A percentile compares a stretch with the other conserved stretches of the same genome.
phyloP scores from a whole-genome alignment of 1,140 invertebrate species.

The Calephelis nemesis region DNA sequence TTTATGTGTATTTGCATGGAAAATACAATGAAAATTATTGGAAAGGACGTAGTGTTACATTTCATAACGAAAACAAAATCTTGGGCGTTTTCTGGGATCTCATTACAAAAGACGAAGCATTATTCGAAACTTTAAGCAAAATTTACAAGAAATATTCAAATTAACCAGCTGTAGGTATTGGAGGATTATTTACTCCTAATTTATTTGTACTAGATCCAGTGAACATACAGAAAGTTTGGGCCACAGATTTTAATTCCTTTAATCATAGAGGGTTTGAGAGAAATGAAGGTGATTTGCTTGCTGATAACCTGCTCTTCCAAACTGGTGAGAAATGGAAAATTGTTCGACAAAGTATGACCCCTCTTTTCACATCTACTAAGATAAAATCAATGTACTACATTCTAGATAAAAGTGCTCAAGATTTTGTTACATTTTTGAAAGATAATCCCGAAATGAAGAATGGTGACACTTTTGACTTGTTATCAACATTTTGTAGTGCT shows the following conservation, averaged over 20 bases:
- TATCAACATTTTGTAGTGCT: too few relatives aligned
- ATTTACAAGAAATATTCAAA: conserved; percentile 34
- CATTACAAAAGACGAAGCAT: conserved; percentile 14
- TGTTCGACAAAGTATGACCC: conserved; percentile 60
- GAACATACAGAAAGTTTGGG: too few relatives aligned
- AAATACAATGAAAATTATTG: conserved; percentile 26
- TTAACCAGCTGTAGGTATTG: conserved; percentile 49
- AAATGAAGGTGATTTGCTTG: too few relatives aligned
- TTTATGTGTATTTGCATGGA: background rate
- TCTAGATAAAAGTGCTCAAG: conserved; percentile 40
- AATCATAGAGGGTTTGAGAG: too few relatives aligned
- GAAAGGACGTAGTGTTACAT: conserved; percentile 22
- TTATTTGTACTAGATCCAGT: too few relatives aligned
- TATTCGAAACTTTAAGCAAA: conserved; percentile 31
- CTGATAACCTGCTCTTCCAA: too few relatives aligned
- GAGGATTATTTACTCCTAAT: conserved; percentile 33
- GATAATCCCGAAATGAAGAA: too few relatives aligned
- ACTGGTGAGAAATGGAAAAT: conserved; percentile 20
- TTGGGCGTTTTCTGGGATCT: background rate
- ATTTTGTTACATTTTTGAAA: too few relatives aligned
- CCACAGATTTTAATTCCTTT: too few relatives aligned
- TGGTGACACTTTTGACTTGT: too few relatives aligned
- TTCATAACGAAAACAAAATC: conserved; percentile 6
- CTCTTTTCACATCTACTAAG: conserved; percentile 67
- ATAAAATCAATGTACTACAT: conserved; percentile 65